Conservation (phyloP, 2,797 vertebrate species). For the Melanitta fusca region DNA sequence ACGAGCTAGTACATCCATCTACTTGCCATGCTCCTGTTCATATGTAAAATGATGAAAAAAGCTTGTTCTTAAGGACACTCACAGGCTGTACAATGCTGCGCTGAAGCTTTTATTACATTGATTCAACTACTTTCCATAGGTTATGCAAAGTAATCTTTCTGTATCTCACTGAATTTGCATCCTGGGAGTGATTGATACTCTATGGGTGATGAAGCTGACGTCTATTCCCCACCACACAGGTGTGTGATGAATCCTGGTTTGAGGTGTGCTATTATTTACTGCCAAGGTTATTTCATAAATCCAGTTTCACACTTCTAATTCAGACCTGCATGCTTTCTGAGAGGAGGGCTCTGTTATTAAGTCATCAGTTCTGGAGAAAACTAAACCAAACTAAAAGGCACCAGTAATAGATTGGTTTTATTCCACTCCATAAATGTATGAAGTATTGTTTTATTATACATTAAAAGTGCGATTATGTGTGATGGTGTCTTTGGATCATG, state of each 20-base stretch:
- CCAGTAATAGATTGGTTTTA: conserved; percentile 9
- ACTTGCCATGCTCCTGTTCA: background rate
- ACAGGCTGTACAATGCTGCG: conserved; percentile 6
- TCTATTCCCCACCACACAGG: conserved; percentile 48
- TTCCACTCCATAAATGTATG: background rate
- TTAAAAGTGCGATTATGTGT: conserved; percentile 41
- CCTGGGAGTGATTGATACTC: conserved; percentile 69
- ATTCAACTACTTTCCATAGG: conserved; percentile 62
- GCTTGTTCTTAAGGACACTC: conserved; percentile 13
- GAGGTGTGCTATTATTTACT: conserved; percentile 74
- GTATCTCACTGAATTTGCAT: conserved; percentile 73
- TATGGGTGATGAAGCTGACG: conserved; percentile 51
- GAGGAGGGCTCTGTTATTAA: conserved; percentile 44
- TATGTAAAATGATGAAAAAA: conserved; percentile 5
- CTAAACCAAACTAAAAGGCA: conserved; percentile 43
- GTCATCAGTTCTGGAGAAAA: conserved; percentile 53
- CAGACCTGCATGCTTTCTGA: conserved; percentile 23
- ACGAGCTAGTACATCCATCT: background rate
- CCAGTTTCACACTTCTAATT: conserved; percentile 64
- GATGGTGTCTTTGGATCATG: conserved; percentile 8
- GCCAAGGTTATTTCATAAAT: conserved; percentile 73
- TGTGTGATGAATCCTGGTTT: conserved; percentile 59
- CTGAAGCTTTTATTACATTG: conserved; percentile 58
- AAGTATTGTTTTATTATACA: conserved; percentile 45
- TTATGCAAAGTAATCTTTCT: conserved; percentile 64